These are phyloP conservation scores for Trachymyrmex septentrionalis DNA, from an alignment of 1,140 invertebrate genomes.

Conservation along the genomic window DNA sequence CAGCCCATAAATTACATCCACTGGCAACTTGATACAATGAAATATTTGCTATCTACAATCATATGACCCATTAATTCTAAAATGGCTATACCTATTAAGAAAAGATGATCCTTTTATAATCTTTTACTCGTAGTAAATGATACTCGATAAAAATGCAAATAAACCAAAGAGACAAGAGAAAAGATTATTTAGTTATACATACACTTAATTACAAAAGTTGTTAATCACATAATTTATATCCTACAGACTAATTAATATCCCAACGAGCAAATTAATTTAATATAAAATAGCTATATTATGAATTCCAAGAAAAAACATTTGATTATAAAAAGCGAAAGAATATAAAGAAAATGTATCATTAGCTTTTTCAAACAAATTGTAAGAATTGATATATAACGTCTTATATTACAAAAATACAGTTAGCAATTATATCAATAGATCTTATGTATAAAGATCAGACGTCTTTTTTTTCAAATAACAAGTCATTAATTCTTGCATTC, in stretches of 20 bases:
- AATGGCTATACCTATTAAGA: constrained; percentile 52
- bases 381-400: no score
- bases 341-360: background rate
- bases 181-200: background rate
- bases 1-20: constrained; percentile 49
- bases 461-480: no score
- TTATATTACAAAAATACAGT: no score
- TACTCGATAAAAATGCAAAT: background rate
- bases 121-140: background rate
- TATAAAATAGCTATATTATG: background rate
- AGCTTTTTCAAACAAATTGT: background rate
- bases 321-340: background rate
- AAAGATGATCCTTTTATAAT: constrained; percentile 33
- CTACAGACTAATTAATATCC: background rate
- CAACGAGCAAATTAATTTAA: no score
- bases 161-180: background rate
- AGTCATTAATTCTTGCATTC: no score
- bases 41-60: constrained; percentile 55
- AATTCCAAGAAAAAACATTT: background rate
- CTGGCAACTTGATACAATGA: constrained; percentile 56
- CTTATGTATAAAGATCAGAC: no score
- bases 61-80: constrained; percentile 63
- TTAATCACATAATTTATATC: constrained; percentile 5
- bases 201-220: background rate
- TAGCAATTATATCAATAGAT: background rate